These are phyloP conservation scores for Perdita meconis DNA, from an alignment of 2,888 invertebrate species.

Conservation along the genomic window DNA sequence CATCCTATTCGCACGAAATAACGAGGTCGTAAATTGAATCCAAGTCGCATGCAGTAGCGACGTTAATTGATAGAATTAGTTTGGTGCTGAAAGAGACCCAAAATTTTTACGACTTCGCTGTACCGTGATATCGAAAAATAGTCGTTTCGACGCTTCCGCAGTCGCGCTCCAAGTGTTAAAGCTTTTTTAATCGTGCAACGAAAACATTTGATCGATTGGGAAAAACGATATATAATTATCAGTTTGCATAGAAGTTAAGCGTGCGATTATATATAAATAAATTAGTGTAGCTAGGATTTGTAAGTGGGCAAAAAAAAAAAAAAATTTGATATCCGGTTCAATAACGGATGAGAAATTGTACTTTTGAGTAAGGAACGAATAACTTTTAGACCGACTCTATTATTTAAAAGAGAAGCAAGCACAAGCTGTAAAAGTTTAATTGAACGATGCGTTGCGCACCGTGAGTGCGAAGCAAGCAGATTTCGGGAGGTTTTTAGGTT, in stretches of 20 bases:
- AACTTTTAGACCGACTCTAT: conserved; percentile 5
- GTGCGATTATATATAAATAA: conserved; percentile 7
- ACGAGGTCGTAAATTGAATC: too few relatives aligned
- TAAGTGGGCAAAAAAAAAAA: conserved; percentile 9
- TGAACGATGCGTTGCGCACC: neutral
- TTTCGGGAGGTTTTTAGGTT: too few relatives aligned
- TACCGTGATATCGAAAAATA: too few relatives aligned
- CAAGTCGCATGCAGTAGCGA: too few relatives aligned
- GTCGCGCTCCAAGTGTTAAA: too few relatives aligned
- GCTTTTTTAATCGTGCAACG: conserved; percentile 29
- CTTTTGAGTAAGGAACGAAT: conserved; percentile 4
- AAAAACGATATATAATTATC: neutral
- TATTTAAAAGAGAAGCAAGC: conserved; percentile 18
- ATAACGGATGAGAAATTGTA: neutral
- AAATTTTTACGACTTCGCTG: too few relatives aligned
- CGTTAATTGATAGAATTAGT: too few relatives aligned
- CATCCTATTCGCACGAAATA: too few relatives aligned
- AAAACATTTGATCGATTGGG: conserved; percentile 8
- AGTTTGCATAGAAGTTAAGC: conserved; percentile 6
- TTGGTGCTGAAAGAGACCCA: too few relatives aligned
- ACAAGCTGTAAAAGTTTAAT: conserved; percentile 29
- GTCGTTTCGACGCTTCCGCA: too few relatives aligned
- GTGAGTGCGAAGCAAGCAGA: neutral
- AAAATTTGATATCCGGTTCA: conserved; percentile 15
- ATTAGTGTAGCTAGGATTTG: conserved; percentile 15